Percentiles rank a stretch among this genome's conserved stretches.
Conservation (phyloP, 2,888 invertebrate species). For the Latrodectus hesperus region DNA sequence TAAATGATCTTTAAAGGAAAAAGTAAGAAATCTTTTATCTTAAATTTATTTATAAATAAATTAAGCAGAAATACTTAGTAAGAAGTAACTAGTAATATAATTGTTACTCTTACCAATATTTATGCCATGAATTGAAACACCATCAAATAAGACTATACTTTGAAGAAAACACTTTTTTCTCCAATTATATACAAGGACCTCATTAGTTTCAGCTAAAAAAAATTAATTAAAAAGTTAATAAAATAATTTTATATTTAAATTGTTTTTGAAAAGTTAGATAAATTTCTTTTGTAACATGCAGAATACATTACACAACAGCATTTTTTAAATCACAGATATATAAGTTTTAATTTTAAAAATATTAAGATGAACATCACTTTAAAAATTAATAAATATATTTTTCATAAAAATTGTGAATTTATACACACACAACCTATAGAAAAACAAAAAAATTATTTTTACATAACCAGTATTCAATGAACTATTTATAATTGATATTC, state of each 20-base stretch:
- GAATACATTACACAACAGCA: too few relatives aligned
- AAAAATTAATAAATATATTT: too few relatives aligned
- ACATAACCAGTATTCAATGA: too few relatives aligned
- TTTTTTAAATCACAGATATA: too few relatives aligned
- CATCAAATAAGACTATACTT: slow-evolving; percentile 31
- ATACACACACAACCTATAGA: too few relatives aligned
- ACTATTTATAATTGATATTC: too few relatives aligned
- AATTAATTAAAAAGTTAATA: not conserved
- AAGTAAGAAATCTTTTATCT: not conserved
- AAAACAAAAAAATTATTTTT: too few relatives aligned
- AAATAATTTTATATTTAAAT: not conserved
- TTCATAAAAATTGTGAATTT: too few relatives aligned
- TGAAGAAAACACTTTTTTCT: slow-evolving; percentile 4
- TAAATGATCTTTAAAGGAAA: not conserved
- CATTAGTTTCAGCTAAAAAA: slow-evolving; percentile 36
- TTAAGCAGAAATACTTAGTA: not conserved
- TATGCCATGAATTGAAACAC: slow-evolving; percentile 48
- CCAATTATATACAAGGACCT: slow-evolving; percentile 27
- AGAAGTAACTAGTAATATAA: not conserved
- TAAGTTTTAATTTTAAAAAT: too few relatives aligned
- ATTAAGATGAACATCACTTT: too few relatives aligned
- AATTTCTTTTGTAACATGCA: too few relatives aligned
- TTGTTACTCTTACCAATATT: slow-evolving; percentile 20
- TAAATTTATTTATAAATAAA: not conserved
- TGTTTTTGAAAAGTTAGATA: too few relatives aligned